Base-by-base conservation (phyloP, 2,888 invertebrate species). In the Philhelius pedissequus region DNA sequence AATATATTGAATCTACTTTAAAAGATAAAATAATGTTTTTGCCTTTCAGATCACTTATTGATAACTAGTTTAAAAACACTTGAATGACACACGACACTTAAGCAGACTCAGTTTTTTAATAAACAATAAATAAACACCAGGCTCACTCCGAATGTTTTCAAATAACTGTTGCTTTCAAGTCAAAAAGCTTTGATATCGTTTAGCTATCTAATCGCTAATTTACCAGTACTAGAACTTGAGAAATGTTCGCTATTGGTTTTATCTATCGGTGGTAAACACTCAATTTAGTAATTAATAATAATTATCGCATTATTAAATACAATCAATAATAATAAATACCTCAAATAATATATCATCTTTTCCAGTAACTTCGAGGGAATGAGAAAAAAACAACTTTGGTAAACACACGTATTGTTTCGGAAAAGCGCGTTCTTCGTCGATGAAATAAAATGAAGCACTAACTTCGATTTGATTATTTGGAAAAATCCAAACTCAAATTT, bases 401-500 rank as follows among this genome's bases (percentile, higher is more conserved):
- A 0, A 18, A 32, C 3, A 54, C 30, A 18, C 15, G 32, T 30
- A 0, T 15, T 35, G 18, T 20, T 45, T 66, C 45, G 22, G 60
- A 54, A 50, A 50, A 22, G 7, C n/a, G 58, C 78, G 82, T 82
- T 73, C 66, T 48, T 40, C 68, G 62, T 56, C 68, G 30, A 48
- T 50, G 60, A 54, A 78, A 73, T 73, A 62, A 68, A 78, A 45
- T 30, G 15, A n/a, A 40, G 25, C 45, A 82, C 82, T 82, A 73
- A 71, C 52, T 45, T 30, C 71, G 43, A 60, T 62, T 73, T 68
- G 32, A 52, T 60, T 15, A 18, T 48, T 54, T 62, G 25, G 45
- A 62, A 71, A 45, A 18, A 22, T 18, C 50, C n/a, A 66, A 45
- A 64, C 81, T 66, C 50, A 40, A 60, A 40, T 43, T 15, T 11